These are phyloP conservation scores for Nymphalis urticae DNA, from an alignment of 2,888 invertebrate genomes.

Conservation along the genomic window DNA sequence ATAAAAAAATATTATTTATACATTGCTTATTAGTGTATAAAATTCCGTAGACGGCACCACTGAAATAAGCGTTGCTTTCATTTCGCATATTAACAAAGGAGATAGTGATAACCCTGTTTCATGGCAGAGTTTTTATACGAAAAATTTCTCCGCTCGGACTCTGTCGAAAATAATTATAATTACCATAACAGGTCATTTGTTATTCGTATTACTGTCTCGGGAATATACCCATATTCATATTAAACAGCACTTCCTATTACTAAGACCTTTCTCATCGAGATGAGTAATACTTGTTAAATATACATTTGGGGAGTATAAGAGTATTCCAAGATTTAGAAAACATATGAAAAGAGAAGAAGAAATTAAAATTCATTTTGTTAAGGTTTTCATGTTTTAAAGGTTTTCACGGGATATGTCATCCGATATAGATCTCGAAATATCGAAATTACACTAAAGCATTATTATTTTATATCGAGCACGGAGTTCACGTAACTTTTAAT, in stretches of 20 bases:
- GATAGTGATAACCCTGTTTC: slow-evolving; percentile 16
- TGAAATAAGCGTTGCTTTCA: neutral
- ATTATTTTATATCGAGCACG: no score
- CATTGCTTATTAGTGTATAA: neutral
- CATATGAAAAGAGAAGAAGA: no score
- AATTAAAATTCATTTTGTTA: no score
- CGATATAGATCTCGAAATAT: no score
- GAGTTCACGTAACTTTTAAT: no score
- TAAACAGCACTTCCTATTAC: neutral
- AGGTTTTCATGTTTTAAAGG: no score
- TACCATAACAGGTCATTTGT: slow-evolving; percentile 23
- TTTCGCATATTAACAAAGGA: neutral
- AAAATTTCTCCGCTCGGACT: slow-evolving; percentile 22
- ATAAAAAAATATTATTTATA: no score
- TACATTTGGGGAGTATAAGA: no score
- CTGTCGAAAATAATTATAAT: slow-evolving; percentile 32
- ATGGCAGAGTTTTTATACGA: slow-evolving; percentile 26
- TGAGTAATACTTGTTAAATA: no score
- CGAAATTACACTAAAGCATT: no score
- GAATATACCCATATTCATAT: neutral
- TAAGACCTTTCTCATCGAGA: neutral
- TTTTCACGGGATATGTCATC: no score
- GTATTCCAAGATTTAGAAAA: no score
- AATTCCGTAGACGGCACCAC: neutral
- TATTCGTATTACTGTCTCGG: neutral